A percentile compares a stretch with the other conserved stretches of the same genome.
These are phyloP conservation scores for Spondyliosoma cantharus DNA, from an alignment of 2,797 vertebrate species.

Conservation along the genomic window DNA sequence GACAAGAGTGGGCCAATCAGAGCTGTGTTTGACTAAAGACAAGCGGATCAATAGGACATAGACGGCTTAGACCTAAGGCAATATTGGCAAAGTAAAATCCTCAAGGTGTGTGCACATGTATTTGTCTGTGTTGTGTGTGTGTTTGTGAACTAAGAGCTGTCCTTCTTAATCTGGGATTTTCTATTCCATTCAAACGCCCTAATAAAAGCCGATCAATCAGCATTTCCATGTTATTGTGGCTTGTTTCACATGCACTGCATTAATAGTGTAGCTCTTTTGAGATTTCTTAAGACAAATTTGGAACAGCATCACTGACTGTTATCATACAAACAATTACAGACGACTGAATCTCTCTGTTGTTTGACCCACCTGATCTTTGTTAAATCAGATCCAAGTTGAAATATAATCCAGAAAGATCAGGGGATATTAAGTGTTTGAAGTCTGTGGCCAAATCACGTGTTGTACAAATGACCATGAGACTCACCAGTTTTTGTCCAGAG, in stretches of 20 bases:
- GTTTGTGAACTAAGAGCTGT: conserved; percentile 63
- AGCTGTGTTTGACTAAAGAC: conserved; percentile 56
- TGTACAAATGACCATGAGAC: conserved; percentile 56
- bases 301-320: not conserved
- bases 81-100: conserved; percentile 70
- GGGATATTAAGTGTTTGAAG: conserved; percentile 52
- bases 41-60: conserved; percentile 73
- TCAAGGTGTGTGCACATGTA: conserved; percentile 48
- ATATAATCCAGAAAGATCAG: conserved; percentile 51
- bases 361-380: conserved; percentile 8
- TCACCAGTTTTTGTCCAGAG: conserved; percentile 97
- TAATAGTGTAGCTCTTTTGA: conserved; percentile 23
- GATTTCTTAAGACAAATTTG: conserved; percentile 19
- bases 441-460: conserved; percentile 60
- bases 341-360: conserved; percentile 27
- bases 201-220: conserved; percentile 74
- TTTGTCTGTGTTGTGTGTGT: conserved; percentile 49
- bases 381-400: conserved; percentile 27
- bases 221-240: conserved; percentile 50
- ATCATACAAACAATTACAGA: conserved; percentile 12
- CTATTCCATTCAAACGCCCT: conserved; percentile 66
- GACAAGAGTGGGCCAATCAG: conserved; percentile 44
- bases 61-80: conserved; percentile 72
- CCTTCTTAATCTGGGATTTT: conserved; percentile 71
- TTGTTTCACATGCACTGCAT: conserved; percentile 51